These are phyloP conservation scores for Thomomys bottae DNA, from an alignment of 2,113 vertebrate species.

Conservation along the genomic window DNA sequence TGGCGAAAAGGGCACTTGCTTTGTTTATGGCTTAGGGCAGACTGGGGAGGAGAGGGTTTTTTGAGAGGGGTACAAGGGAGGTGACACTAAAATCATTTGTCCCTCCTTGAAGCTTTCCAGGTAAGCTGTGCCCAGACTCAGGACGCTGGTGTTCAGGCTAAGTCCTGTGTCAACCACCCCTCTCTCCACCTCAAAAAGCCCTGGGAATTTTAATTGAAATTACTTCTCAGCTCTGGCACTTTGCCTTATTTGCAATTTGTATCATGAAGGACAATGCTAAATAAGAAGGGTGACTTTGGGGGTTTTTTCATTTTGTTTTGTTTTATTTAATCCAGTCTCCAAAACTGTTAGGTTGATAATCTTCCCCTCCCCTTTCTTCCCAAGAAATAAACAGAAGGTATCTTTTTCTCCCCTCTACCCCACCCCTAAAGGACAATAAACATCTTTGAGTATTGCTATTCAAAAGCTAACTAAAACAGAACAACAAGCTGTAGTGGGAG, in stretches of 20 bases:
- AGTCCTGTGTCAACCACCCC: constrained; percentile 11
- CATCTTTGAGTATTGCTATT: constrained; percentile 64
- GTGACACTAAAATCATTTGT: constrained; percentile 58
- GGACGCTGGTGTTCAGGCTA: constrained; percentile 66
- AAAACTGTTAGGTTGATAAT: constrained; percentile 21
- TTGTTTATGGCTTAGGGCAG: constrained; percentile 39
- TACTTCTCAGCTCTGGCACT: constrained; percentile 70
- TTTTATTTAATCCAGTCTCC: constrained; percentile 17
- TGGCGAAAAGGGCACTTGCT: constrained; percentile 37
- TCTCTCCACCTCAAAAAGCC: constrained; percentile 22
- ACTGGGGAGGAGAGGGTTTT: no score
- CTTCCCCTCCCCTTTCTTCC: not conserved
- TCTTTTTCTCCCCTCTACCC: not conserved
- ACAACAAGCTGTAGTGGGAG: constrained; percentile 41
- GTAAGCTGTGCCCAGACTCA: constrained; percentile 71
- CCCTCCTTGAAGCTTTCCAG: constrained; percentile 69
- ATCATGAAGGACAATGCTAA: constrained; percentile 77
- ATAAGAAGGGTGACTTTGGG: constrained; percentile 65
- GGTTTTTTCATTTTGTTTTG: not conserved
- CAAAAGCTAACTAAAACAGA: constrained; percentile 60
- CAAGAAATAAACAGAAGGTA: constrained; percentile 56
- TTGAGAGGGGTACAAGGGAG: not conserved
- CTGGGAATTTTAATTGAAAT: constrained; percentile 82
- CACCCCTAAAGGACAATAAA: constrained; percentile 48
- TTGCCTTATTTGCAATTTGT: constrained; percentile 82